Percentiles rank a stretch among this genome's conserved stretches.
These are phyloP conservation scores for Lasioglossum figueresi DNA, from an alignment of 2,888 invertebrate genomes.

Conservation along the genomic window DNA sequence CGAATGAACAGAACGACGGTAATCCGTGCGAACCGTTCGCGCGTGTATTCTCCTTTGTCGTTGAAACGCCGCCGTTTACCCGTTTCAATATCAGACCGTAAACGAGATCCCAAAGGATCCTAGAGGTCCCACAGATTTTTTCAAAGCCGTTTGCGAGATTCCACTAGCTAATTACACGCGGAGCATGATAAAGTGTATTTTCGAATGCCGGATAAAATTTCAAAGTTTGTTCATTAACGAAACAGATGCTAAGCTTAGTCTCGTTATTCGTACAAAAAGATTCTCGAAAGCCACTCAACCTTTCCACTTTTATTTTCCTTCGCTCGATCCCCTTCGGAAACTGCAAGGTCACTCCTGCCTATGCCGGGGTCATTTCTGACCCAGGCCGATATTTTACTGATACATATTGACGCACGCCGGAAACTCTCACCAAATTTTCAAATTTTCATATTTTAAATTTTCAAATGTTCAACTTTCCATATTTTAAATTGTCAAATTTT, in stretches of 20 bases:
- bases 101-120: constrained; percentile 68
- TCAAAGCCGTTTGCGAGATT: constrained; percentile 48
- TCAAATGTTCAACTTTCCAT: too few relatives aligned
- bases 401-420: too few relatives aligned
- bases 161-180: constrained; percentile 53
- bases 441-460: too few relatives aligned
- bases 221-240: not conserved
- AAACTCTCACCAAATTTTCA: too few relatives aligned
- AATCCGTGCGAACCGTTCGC: constrained; percentile 57
- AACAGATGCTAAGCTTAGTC: not conserved
- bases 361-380: too few relatives aligned
- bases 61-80: constrained; percentile 53
- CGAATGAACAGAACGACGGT: constrained; percentile 66
- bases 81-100: constrained; percentile 65
- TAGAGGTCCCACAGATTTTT: constrained; percentile 50
- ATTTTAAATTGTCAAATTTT: too few relatives aligned
- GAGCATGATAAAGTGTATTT: not conserved
- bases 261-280: not conserved
- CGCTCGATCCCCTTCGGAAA: too few relatives aligned
- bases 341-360: too few relatives aligned
- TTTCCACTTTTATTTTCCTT: not conserved
- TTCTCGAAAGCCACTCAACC: not conserved
- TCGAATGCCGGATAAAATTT: not conserved
- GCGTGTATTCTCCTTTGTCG: constrained; percentile 55
- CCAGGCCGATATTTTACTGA: too few relatives aligned